Evolutionary conservation across 2,888 invertebrate genomes (phyloP), one percentile per base, ranked within the genome.

Genomic region (Macrosoma leucophasiata): DNA sequence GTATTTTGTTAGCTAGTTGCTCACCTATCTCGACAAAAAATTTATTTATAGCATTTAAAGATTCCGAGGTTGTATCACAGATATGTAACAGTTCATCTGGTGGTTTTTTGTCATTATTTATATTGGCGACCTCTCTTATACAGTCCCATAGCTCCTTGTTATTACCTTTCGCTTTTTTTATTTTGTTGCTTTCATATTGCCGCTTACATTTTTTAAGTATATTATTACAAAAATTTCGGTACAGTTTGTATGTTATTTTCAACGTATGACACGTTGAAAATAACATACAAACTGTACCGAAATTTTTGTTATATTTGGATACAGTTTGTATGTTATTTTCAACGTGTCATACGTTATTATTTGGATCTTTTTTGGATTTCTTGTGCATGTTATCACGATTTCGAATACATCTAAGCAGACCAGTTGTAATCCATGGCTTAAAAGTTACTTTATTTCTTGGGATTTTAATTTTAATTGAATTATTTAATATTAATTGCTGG

Each of bases 351-450:
- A n/a, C n/a, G n/a, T n/a, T 4, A 20, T 41, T 26, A 8, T 32
- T 10, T 2, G 29, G 23, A 8, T 36, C 19, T 10, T 17, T 29
- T 39, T 36, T 44, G 6, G 11, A 10, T 17, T 27, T 30, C 9
- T 20, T 10, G 13, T 40, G 33, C 25, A 38, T 23, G 4, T n/a
- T 17, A 21, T 34, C 34, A 3, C 36, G 26, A 13, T 32, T 9
- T 2, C 27, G 6, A 10, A 31, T 33, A 15, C 36, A 36, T 11
- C 23, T 26, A 6, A 40, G 12, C 1, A 43, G 18, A 14, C 36
- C 43, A 11, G 26, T 10, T 1, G 37, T 43, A 4, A 43, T 37
- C 38, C 43, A 41, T 1, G 38, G 40, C 17, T 41, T 44, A n/a
- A 33, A 32, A 2, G 32, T 39, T 2, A 31, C 15, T 15, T 36